Evolutionary conservation across 2,113 vertebrate species (phyloP).

Genomic region (Rhynchopsitta pachyrhyncha): DNA sequence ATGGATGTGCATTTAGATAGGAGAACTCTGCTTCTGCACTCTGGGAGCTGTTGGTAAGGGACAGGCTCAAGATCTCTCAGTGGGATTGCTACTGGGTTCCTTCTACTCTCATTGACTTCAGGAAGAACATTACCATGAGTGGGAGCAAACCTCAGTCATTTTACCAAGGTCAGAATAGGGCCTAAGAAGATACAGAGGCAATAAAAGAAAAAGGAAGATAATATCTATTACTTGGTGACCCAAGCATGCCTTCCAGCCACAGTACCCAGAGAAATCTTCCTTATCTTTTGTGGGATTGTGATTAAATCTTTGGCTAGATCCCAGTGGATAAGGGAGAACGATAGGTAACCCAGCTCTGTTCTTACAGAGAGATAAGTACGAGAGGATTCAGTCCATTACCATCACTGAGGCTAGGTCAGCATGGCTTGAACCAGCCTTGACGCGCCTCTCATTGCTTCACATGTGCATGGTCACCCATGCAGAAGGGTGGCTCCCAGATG

Average conservation of each 20-base stretch:
- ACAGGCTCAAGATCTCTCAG: not conserved
- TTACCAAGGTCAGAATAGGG: not conserved
- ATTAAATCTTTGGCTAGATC: not conserved
- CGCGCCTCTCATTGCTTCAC: not conserved
- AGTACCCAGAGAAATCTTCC: not conserved
- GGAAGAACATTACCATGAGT: not conserved
- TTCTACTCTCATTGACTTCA: not conserved
- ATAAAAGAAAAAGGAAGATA: not conserved
- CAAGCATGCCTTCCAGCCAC: not conserved
- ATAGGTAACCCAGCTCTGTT: not conserved
- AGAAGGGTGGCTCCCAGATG: not conserved
- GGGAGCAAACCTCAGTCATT: not conserved
- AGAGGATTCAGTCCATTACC: not conserved
- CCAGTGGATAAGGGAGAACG: not conserved
- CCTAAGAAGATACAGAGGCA: not conserved
- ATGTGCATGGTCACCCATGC: not conserved
- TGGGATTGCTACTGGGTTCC: not conserved
- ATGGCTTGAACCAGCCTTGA: not conserved
- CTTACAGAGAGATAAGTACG: accelerated
- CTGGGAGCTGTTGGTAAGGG: not conserved
- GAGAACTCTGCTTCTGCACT: not conserved
- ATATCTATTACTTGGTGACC: not conserved
- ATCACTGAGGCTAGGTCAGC: not conserved
- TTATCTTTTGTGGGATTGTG: not conserved
- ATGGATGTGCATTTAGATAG: not conserved